Conservation (phyloP, 2,888 invertebrate genomes). For the Opisthograptis luteolata region DNA sequence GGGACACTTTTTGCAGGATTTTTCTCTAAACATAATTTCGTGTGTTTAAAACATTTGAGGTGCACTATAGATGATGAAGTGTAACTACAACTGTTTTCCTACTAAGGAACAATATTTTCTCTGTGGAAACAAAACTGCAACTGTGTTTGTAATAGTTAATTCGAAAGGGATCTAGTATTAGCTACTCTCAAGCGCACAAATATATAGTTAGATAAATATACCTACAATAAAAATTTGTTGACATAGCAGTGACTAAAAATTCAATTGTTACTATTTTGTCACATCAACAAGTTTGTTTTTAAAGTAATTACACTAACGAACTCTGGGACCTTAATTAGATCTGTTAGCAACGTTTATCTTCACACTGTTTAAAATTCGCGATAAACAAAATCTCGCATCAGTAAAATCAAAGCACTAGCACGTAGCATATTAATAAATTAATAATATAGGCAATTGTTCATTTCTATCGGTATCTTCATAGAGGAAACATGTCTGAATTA, state of each 20-base stretch:
- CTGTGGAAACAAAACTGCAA: no score
- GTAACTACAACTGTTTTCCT: no score
- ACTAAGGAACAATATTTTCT: no score
- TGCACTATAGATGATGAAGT: no score
- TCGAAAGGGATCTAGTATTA: no score
- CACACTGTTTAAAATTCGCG: slow-evolving; percentile 8
- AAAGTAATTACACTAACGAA: slow-evolving; percentile 26
- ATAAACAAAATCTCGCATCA: slow-evolving; percentile 12
- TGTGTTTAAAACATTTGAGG: no score
- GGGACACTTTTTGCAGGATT: no score
- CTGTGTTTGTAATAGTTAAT: no score
- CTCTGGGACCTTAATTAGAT: slow-evolving; percentile 26
- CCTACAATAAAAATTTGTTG: not conserved
- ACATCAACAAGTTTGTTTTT: slow-evolving; percentile 22
- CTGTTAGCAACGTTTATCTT: slow-evolving; percentile 21
- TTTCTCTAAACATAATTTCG: no score
- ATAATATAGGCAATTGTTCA: slow-evolving; percentile 5
- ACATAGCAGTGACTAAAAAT: not conserved
- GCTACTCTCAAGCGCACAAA: no score
- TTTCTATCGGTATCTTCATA: slow-evolving; percentile 19
- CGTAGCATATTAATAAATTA: no score
- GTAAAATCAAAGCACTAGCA: slow-evolving; percentile 2
- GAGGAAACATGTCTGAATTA: slow-evolving; percentile 34
- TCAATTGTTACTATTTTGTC: not conserved
- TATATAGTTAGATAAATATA: not conserved